A percentile compares a stretch with the other conserved stretches of the same genome.
Evolutionary conservation across 1,140 invertebrate genomes (phyloP).

Genomic region (Trinorchestia longiramus): DNA sequence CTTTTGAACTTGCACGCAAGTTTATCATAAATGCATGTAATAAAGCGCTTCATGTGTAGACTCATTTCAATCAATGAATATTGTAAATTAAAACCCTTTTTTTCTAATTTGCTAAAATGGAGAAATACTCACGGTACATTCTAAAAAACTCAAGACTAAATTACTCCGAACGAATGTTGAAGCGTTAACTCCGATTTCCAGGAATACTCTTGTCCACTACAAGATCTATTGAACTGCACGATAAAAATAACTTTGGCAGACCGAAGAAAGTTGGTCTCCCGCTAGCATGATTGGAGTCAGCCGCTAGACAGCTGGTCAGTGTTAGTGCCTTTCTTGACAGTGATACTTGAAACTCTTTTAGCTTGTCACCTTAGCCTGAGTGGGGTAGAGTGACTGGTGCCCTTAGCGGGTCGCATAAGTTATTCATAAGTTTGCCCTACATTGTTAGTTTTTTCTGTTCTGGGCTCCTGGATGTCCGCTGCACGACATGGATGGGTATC

Average conservation of each 20-base stretch:
- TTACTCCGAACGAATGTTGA: not conserved
- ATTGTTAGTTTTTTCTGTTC: not conserved
- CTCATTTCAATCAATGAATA: not conserved
- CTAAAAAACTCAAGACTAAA: not conserved
- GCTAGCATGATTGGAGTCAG: not conserved
- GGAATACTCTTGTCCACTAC: not conserved
- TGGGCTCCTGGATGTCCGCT: not conserved
- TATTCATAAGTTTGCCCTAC: conserved; percentile 1
- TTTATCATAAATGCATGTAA: no score
- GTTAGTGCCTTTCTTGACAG: conserved; percentile 6
- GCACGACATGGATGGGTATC: not conserved
- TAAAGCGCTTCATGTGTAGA: not conserved
- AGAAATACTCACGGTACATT: not conserved
- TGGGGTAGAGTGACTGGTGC: not conserved
- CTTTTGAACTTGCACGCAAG: no score
- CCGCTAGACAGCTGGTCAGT: not conserved
- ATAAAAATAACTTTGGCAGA: not conserved
- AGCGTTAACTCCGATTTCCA: not conserved
- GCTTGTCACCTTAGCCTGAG: not conserved
- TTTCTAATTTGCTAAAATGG: not conserved
- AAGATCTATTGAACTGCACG: not conserved
- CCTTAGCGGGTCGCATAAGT: not conserved
- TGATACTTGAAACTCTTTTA: conserved; percentile 1
- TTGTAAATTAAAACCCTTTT: not conserved
- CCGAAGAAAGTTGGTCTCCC: not conserved